Conservation (phyloP, 2,888 invertebrate species). For the Drosophila austrosaltans region DNA sequence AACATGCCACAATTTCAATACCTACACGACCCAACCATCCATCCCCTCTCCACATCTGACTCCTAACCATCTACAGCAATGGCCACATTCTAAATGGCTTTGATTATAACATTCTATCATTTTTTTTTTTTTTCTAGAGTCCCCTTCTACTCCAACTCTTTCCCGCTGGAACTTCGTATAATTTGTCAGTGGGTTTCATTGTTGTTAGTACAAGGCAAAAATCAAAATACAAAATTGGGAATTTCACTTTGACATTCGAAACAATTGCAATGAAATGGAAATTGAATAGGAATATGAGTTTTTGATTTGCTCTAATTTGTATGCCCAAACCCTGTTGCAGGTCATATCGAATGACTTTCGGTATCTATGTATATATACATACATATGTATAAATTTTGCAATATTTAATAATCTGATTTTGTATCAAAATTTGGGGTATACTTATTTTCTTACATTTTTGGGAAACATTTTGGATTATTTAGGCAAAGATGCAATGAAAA, state of each 20-base stretch:
- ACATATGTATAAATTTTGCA: not conserved
- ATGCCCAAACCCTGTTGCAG: not conserved
- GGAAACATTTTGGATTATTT: no score
- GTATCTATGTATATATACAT: no score
- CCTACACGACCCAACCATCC: not conserved
- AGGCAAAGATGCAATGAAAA: no score
- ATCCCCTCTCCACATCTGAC: not conserved
- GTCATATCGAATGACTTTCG: not conserved
- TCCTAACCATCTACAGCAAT: not conserved
- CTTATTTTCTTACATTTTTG: no score
- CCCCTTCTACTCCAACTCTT: no score
- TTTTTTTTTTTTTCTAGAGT: not conserved
- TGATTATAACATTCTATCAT: conserved; percentile 47
- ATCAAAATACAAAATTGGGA: conserved; percentile 9
- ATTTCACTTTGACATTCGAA: conserved; percentile 11
- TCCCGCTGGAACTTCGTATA: not conserved
- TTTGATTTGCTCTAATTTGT: conserved; percentile 6
- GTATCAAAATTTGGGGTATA: not conserved
- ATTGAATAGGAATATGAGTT: conserved; percentile 26
- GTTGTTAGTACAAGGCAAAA: conserved; percentile 2
- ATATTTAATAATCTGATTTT: not conserved
- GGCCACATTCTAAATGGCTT: conserved; percentile 37
- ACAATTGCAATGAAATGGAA: conserved; percentile 28
- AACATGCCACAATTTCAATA: conserved; percentile 25
- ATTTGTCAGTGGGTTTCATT: not conserved